A percentile compares a stretch with the other conserved stretches of the same genome.
Conservation (phyloP, 2,888 invertebrate genomes). For the Melinopterus prodromus region DNA sequence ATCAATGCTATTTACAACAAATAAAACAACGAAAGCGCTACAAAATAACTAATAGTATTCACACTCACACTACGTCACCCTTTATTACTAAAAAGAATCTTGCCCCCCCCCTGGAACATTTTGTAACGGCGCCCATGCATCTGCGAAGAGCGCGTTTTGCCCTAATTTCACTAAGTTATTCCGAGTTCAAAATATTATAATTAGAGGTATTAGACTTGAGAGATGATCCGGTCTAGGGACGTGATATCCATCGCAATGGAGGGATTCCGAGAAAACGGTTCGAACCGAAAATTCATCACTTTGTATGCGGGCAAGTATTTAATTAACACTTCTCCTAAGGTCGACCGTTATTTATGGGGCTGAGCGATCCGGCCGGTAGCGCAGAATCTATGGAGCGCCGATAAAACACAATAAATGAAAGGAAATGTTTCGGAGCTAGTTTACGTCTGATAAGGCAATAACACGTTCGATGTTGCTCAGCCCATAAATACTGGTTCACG, state of each 20-base stretch:
- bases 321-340: background rate
- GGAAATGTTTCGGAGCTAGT: constrained; percentile 4
- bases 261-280: background rate
- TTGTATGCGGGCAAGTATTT: background rate
- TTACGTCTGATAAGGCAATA: background rate
- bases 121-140: too few species aligned
- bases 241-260: background rate
- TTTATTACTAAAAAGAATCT: too few species aligned
- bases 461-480: background rate
- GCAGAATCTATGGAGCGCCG: background rate
- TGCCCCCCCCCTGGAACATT: too few species aligned
- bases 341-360: background rate
- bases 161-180: background rate
- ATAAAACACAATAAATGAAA: constrained; percentile 4
- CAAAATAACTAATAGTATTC: too few species aligned
- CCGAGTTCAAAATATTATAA: background rate
- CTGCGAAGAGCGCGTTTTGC: background rate
- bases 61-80: too few species aligned
- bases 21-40: too few species aligned
- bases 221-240: background rate
- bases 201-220: background rate
- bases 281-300: constrained; percentile 4
- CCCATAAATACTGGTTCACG: background rate
- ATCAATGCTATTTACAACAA: too few species aligned
- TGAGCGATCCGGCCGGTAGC: background rate